phyloP scores from a whole-genome alignment of 1,140 invertebrate genomes.

The Nephila pilipes region DNA sequence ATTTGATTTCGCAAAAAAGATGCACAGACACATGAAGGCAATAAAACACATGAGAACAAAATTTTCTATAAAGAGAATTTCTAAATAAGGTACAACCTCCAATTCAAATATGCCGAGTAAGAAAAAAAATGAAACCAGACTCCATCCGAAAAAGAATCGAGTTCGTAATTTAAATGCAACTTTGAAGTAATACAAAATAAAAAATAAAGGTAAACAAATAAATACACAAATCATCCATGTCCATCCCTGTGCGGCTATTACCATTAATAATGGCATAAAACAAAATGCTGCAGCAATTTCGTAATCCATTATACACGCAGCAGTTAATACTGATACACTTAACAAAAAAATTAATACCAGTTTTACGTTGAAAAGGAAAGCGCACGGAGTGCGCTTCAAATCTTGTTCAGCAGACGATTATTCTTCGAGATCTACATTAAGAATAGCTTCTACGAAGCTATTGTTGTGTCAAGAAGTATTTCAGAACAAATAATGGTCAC shows the following conservation, averaged over 20 bases:
- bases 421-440: not conserved
- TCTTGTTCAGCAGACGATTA: not conserved
- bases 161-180: conserved; percentile 16
- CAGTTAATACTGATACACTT: not conserved
- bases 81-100: conserved; percentile 77
- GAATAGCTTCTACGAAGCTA: not conserved
- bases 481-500: not conserved
- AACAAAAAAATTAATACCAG: not conserved
- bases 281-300: conserved; percentile 61
- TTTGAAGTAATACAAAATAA: conserved; percentile 43
- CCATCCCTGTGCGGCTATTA: conserved; percentile 71
- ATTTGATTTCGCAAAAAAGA: conserved; percentile 51
- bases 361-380: not conserved
- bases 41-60: conserved; percentile 74
- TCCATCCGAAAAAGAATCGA: conserved; percentile 65
- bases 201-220: conserved; percentile 57
- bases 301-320: conserved; percentile 51
- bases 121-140: conserved; percentile 61
- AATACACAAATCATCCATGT: conserved; percentile 45
- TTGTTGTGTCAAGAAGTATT: not conserved
- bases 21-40: conserved; percentile 63
- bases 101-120: conserved; percentile 72
- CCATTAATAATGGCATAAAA: conserved; percentile 64
- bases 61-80: conserved; percentile 75
- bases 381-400: not conserved